Evolutionary conservation across 2,888 invertebrate species (phyloP).

Genomic region (Athalia rosae): DNA sequence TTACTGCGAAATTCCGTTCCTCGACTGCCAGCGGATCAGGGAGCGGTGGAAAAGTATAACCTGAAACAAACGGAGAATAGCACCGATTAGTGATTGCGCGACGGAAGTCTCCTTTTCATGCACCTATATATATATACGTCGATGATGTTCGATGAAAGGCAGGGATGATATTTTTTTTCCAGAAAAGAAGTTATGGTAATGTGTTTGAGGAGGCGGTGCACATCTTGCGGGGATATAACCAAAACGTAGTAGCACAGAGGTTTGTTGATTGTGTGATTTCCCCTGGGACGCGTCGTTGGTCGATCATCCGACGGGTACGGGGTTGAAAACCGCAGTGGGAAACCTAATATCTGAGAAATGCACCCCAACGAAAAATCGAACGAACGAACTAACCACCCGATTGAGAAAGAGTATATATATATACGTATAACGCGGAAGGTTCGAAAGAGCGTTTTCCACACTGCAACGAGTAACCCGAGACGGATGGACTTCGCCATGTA

Average conservation of each 20-base stretch:
- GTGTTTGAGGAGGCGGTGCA: not conserved
- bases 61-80: slow-evolving; percentile 19
- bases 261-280: slow-evolving; percentile 65
- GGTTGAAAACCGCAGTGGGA: slow-evolving; percentile 72
- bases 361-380: not conserved
- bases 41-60: slow-evolving; percentile 7
- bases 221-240: slow-evolving; percentile 9
- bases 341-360: slow-evolving; percentile 69
- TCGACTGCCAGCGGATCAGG: not conserved
- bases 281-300: slow-evolving; percentile 68
- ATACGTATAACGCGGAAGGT: no score
- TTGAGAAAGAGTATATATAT: not conserved
- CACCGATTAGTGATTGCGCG: not conserved
- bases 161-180: not conserved
- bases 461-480: slow-evolving; percentile 24
- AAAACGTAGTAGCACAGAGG: slow-evolving; percentile 24
- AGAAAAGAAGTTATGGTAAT: slow-evolving; percentile 20
- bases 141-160: not conserved
- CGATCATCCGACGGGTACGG: slow-evolving; percentile 71
- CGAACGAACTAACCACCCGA: not conserved
- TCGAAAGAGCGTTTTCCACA: slow-evolving; percentile 20
- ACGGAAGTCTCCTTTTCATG: not conserved
- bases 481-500: slow-evolving; percentile 34
- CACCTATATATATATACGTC: no score
- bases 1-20: no score